These are phyloP conservation scores for Denticeps clupeoides DNA, from an alignment of 2,797 vertebrate genomes.

Conservation along the genomic window DNA sequence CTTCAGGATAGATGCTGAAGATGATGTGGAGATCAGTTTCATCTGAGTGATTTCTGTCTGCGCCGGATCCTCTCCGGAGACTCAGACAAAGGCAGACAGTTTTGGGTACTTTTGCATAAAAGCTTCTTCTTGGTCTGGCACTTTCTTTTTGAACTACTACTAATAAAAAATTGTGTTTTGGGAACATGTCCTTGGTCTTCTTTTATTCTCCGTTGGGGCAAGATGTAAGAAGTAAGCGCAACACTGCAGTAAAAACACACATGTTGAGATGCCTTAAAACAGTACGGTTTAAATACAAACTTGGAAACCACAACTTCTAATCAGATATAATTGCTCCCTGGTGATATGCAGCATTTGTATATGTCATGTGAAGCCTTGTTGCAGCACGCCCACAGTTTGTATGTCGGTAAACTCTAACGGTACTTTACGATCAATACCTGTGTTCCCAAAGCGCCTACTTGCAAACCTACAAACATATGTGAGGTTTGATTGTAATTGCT, in stretches of 20 bases:
- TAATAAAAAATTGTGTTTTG: constrained; percentile 1
- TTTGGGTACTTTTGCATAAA: too few relatives aligned
- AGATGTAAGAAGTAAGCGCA: background rate
- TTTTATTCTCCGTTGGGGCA: background rate
- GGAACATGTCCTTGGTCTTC: background rate
- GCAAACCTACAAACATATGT: constrained; percentile 22
- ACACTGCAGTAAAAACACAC: background rate
- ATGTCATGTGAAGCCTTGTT: background rate
- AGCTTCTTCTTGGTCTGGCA: too few relatives aligned
- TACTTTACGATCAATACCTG: too few relatives aligned
- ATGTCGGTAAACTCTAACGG: constrained; percentile 16
- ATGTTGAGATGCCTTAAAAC: background rate
- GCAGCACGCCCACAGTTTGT: background rate
- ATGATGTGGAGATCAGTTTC: constrained; percentile 30
- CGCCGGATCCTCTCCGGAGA: constrained; percentile 3
- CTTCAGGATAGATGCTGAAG: constrained; percentile 17
- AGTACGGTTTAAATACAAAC: background rate
- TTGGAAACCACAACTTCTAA: background rate
- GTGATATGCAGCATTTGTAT: background rate
- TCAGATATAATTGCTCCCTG: constrained; percentile 17
- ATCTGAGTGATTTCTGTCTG: constrained; percentile 27
- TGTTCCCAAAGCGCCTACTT: constrained; percentile 14
- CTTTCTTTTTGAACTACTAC: background rate
- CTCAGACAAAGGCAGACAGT: background rate
- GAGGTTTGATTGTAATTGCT: constrained; percentile 17